A percentile compares a stretch with the other conserved stretches of the same genome.
Evolutionary conservation across 2,113 vertebrate species (phyloP).

Genomic region (Phainopepla nitens): DNA sequence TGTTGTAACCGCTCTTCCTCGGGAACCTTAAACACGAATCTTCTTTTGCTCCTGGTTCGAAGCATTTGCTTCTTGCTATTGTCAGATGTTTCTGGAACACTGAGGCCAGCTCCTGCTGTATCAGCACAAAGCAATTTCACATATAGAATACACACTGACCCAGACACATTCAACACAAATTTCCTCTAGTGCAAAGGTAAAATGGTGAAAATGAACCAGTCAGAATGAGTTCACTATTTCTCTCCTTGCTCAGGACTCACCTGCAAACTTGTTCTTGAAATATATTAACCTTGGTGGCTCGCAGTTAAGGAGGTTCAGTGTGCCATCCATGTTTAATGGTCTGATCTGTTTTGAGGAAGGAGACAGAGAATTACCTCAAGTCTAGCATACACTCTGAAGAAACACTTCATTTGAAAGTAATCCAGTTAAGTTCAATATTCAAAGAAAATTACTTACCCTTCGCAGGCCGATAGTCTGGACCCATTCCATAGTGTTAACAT

Average conservation of each 20-base stretch:
- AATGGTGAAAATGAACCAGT: not conserved
- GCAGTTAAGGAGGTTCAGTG: slow-evolving; percentile 86
- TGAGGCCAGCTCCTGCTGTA: slow-evolving; percentile 78
- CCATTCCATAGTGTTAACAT: slow-evolving; percentile 90
- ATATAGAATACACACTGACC: not conserved
- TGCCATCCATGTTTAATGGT: slow-evolving; percentile 88
- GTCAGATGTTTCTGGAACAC: slow-evolving; percentile 89
- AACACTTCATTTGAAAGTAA: not conserved
- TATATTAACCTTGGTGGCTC: slow-evolving; percentile 90
- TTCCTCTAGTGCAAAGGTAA: not conserved
- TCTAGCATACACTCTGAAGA: not conserved
- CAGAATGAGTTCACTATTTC: not conserved
- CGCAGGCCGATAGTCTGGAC: slow-evolving; percentile 93
- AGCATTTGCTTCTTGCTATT: slow-evolving; percentile 95
- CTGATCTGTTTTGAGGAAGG: slow-evolving; percentile 76
- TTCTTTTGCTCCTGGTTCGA: slow-evolving; percentile 92
- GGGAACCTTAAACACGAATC: slow-evolving; percentile 94
- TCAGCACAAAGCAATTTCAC: not conserved
- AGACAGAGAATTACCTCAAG: not conserved
- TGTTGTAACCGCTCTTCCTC: slow-evolving; percentile 92
- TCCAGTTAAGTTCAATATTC: not conserved
- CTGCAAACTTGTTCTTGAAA: slow-evolving; percentile 86
- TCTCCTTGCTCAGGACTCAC: slow-evolving; percentile 57
- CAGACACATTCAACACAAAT: not conserved
- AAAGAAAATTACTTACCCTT: slow-evolving; percentile 73